These are phyloP conservation scores for Poeciliopsis occidentalis DNA, from an alignment of 2,113 vertebrate species.

Conservation along the genomic window DNA sequence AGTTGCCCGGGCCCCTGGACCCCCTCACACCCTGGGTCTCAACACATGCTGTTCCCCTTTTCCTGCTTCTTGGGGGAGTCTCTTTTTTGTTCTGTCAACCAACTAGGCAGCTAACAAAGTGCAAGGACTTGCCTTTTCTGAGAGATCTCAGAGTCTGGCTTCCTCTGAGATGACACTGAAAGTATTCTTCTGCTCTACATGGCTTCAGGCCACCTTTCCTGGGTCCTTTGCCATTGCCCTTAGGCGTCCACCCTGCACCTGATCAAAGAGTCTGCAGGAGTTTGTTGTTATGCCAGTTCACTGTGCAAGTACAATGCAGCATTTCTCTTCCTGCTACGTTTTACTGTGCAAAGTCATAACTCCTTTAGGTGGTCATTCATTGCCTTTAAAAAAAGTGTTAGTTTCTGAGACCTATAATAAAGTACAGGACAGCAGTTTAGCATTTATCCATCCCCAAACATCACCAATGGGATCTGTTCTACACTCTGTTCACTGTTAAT, in stretches of 20 bases:
- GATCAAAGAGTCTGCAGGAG: conserved; percentile 73
- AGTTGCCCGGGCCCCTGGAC: conserved; percentile 7
- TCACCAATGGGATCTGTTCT: too few species aligned
- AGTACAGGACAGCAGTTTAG: too few species aligned
- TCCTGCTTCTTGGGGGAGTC: conserved; percentile 38
- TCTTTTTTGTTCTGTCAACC: conserved; percentile 38
- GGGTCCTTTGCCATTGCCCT: conserved; percentile 55
- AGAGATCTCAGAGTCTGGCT: conserved; percentile 40
- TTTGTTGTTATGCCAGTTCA: conserved; percentile 67
- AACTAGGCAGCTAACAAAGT: conserved; percentile 42
- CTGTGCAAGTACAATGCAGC: conserved; percentile 20
- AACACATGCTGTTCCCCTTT: conserved; percentile 23
- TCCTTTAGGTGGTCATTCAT: conserved; percentile 41
- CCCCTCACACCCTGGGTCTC: conserved; percentile 5
- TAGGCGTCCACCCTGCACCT: conserved; percentile 57
- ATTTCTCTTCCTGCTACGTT: conserved; percentile 32
- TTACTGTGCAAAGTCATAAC: conserved; percentile 39
- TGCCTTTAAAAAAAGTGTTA: conserved; percentile 46
- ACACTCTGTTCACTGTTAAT: too few species aligned
- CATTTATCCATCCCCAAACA: too few species aligned
- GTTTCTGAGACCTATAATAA: conserved; percentile 31
- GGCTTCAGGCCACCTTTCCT: conserved; percentile 65
- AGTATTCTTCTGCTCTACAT: conserved; percentile 47
- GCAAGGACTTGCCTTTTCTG: conserved; percentile 51
- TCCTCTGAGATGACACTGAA: conserved; percentile 44